phyloP scores from a whole-genome alignment of 2,797 vertebrate species.

The Pogonophryne albipinna region DNA sequence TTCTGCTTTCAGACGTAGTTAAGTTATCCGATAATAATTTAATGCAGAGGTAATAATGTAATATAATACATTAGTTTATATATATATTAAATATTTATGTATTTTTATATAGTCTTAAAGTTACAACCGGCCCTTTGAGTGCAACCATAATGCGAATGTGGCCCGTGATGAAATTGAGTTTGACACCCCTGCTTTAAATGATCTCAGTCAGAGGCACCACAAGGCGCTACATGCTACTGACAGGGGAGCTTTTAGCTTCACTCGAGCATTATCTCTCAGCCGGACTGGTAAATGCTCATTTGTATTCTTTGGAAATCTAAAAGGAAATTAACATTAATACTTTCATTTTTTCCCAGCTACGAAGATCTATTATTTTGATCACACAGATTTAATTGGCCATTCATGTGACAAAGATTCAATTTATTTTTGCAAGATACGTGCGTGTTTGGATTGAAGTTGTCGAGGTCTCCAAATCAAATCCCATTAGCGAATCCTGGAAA shows the following conservation, averaged over 20 bases:
- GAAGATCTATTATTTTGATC: slow-evolving; percentile 61
- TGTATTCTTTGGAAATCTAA: slow-evolving; percentile 37
- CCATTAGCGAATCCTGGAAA: slow-evolving; percentile 29
- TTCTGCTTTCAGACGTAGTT: no score
- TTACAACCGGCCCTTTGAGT: no score
- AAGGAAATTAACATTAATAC: slow-evolving; percentile 60
- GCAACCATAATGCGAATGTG: no score
- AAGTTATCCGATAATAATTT: no score
- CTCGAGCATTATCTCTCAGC: slow-evolving; percentile 34
- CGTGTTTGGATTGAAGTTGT: slow-evolving; percentile 20
- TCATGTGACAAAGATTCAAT: slow-evolving; percentile 49
- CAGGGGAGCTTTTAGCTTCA: slow-evolving; percentile 49
- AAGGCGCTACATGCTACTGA: slow-evolving; percentile 11
- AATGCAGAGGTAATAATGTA: no score
- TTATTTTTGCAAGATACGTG: slow-evolving; percentile 31
- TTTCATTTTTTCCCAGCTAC: slow-evolving; percentile 61
- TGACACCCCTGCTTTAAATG: slow-evolving; percentile 42
- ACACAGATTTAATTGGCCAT: slow-evolving; percentile 53
- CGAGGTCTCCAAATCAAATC: slow-evolving; percentile 22
- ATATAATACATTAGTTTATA: no score
- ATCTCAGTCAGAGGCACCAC: slow-evolving; percentile 30
- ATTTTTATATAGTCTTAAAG: no score
- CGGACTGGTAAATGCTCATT: slow-evolving; percentile 37
- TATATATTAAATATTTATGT: no score
- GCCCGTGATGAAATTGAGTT: no score